These are phyloP conservation scores for Pteropus rufus DNA, from an alignment of 2,797 vertebrate genomes.

Conservation along the genomic window DNA sequence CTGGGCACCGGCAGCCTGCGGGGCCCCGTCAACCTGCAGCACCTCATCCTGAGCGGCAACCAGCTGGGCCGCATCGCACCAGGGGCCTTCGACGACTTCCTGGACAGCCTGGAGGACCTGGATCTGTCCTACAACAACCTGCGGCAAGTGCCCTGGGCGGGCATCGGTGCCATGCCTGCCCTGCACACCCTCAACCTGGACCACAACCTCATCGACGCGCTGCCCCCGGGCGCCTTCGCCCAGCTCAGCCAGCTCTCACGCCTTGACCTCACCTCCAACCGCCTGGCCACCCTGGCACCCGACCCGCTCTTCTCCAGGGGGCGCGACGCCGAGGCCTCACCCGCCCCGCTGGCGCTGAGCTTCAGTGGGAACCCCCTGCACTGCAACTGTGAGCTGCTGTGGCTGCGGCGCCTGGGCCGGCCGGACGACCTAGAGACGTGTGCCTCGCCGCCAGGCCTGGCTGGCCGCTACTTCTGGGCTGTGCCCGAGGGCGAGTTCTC, in stretches of 20 bases:
- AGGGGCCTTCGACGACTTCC: slow-evolving; percentile 92
- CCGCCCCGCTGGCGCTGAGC: slow-evolving; percentile 89
- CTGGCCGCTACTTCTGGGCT: slow-evolving; percentile 93
- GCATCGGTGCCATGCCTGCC: slow-evolving; percentile 92
- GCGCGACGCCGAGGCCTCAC: slow-evolving; percentile 89
- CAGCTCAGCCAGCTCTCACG: slow-evolving; percentile 93
- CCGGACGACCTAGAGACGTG: slow-evolving; percentile 95
- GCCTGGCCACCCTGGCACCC: slow-evolving; percentile 91
- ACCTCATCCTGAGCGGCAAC: slow-evolving; percentile 94
- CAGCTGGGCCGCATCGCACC: slow-evolving; percentile 88
- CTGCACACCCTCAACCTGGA: slow-evolving; percentile 94
- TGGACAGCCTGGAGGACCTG: slow-evolving; percentile 91
- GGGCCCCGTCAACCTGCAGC: slow-evolving; percentile 92
- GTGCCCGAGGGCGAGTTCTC: slow-evolving; percentile 95
- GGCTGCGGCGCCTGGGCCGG: slow-evolving; percentile 90
- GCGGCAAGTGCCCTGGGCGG: slow-evolving; percentile 91
- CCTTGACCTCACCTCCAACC: slow-evolving; percentile 95
- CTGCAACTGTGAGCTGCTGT: slow-evolving; percentile 94
- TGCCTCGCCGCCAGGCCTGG: slow-evolving; percentile 89
- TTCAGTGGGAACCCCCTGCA: slow-evolving; percentile 95
- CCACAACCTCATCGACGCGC: slow-evolving; percentile 93
- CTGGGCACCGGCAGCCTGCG: slow-evolving; percentile 88
- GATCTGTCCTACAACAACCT: slow-evolving; percentile 96
- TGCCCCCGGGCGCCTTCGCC: slow-evolving; percentile 91
- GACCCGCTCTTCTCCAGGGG: slow-evolving; percentile 92